Base-by-base conservation (phyloP, 2,113 vertebrate species). In the Ia io region DNA sequence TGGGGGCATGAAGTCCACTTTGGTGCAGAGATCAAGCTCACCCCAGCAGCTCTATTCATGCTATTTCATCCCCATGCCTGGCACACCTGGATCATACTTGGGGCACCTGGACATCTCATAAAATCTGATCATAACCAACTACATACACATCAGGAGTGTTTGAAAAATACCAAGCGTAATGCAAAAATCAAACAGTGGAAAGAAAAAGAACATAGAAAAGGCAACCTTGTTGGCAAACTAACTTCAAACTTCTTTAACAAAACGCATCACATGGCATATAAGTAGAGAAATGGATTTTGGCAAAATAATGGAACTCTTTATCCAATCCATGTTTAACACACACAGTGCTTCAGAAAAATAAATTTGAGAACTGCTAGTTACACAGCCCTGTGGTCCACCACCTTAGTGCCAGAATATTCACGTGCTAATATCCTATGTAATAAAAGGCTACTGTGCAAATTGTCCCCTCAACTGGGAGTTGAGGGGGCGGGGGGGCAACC, bases 261-360 rank as follows among this genome's bases (percentile, higher is more conserved):
- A 22, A 13, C 0, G 0, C 22, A 20, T 3, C 4, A 1, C 20
- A 30, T 0, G 11, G 37, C 32, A 12, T 16, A 1, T 10, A 9
- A 14, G 6, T 0, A 32, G 67, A 77, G 20, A 83, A 78, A 44
- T 1, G 1, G 20, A 37, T 70, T 18, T 51, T 16, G 25, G 44
- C 22, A 6, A 49, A 47, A 30, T 17, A 8, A 37, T 9, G 17
- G 12, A 28, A 56, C 61, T 44, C 51, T 40, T 14, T 4, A 6
- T 8, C 70, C 47, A 44, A 25, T 2, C 3, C 13, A 4, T 2
- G 18, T 56, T 32, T 14, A 30, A 65, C 23, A 67, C 9, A 44
- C n/a, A 25, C 0, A 0, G 11, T 5, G 1, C 51, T 78, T 63
- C 44, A 6, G 71, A 76, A 69, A 71, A 35, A 47, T 0, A 12